A percentile compares a stretch with the other conserved stretches of the same genome.
Conservation (phyloP, 2,888 invertebrate genomes). For the Drosophila leonis region DNA sequence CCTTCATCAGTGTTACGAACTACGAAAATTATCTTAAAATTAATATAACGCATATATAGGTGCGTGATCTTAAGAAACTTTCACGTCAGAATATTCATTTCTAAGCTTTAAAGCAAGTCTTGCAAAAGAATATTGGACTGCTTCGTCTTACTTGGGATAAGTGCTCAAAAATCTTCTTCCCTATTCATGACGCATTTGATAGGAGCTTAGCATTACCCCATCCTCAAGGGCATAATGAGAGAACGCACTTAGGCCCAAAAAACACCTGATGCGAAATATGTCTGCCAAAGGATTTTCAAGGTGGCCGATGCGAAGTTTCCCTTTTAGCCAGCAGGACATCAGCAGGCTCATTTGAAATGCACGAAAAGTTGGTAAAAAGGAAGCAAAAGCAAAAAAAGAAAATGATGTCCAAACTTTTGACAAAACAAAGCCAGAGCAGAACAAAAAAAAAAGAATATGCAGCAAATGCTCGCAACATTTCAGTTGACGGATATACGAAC, state of each 20-base stretch:
- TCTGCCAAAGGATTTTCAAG: slow-evolving; percentile 60
- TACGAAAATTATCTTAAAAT: too few species aligned
- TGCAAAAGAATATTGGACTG: neutral
- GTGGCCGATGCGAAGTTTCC: slow-evolving; percentile 27
- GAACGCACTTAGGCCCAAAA: slow-evolving; percentile 57
- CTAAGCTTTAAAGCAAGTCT: neutral
- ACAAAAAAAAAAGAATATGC: slow-evolving; percentile 16
- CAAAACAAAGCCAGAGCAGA: slow-evolving; percentile 52
- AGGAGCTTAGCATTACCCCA: slow-evolving; percentile 3
- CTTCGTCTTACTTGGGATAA: neutral
- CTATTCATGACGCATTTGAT: slow-evolving; percentile 6
- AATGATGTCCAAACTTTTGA: slow-evolving; percentile 64
- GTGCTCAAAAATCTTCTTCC: neutral
- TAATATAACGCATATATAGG: too few species aligned
- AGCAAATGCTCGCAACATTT: slow-evolving; percentile 41
- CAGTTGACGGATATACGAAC: slow-evolving; percentile 32
- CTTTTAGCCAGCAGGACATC: slow-evolving; percentile 21
- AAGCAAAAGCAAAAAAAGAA: slow-evolving; percentile 19
- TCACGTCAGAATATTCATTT: too few species aligned
- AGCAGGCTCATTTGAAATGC: slow-evolving; percentile 63
- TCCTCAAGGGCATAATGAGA: slow-evolving; percentile 47
- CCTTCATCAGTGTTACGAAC: neutral
- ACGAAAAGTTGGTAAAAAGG: slow-evolving; percentile 48
- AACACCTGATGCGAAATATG: slow-evolving; percentile 65
- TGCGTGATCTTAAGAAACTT: neutral